Conservation (phyloP, 2,888 invertebrate species). For the Melolontha melolontha region DNA sequence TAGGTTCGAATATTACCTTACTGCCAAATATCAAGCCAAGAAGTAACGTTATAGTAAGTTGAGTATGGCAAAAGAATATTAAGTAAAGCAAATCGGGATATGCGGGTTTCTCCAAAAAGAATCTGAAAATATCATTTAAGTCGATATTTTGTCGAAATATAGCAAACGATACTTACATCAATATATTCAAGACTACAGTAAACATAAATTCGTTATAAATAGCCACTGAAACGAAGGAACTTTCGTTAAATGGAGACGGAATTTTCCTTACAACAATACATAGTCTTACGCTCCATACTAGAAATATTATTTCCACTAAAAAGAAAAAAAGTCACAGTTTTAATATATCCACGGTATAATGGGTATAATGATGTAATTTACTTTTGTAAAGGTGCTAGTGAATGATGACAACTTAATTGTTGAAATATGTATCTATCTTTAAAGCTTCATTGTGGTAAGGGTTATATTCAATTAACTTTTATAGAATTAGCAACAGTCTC, state of each 20-base stretch:
- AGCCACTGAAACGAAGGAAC: constrained; percentile 96
- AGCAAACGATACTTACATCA: constrained; percentile 85
- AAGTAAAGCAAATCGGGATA: constrained; percentile 96
- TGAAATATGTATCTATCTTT: no score
- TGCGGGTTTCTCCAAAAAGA: constrained; percentile 94
- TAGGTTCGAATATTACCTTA: constrained; percentile 75
- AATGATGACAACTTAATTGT: no score
- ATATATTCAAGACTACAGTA: constrained; percentile 94
- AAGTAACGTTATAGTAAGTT: constrained; percentile 91
- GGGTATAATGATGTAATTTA: neutral
- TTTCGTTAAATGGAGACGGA: constrained; percentile 97
- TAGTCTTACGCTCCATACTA: constrained; percentile 94
- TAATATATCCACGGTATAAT: no score
- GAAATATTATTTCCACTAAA: constrained; percentile 92
- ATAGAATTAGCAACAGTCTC: no score
- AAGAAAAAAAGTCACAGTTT: constrained; percentile 55
- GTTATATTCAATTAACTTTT: no score
- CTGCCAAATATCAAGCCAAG: constrained; percentile 94
- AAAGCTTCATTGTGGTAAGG: no score
- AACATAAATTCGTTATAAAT: constrained; percentile 97
- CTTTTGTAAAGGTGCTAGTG: no score
- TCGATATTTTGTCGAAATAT: no score
- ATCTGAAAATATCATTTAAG: constrained; percentile 71
- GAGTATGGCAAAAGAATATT: constrained; percentile 96
- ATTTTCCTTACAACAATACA: constrained; percentile 96